phyloP scores from a whole-genome alignment of 2,888 invertebrate genomes.

The Cheilosia soror region DNA sequence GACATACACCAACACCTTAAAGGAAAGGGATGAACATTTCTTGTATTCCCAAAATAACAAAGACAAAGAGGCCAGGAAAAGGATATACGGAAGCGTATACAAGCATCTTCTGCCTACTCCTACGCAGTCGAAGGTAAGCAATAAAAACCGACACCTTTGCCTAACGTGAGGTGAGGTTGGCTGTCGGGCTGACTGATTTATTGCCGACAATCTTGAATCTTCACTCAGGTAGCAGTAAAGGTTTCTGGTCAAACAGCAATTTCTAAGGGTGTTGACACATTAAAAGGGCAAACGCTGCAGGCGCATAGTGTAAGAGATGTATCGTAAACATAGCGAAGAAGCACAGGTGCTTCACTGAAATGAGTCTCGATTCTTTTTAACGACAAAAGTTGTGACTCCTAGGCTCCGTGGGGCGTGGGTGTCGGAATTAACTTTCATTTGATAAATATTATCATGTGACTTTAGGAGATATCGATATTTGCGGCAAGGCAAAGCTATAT shows the following conservation, averaged over 20 bases:
- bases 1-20: not conserved
- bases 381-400: conserved; percentile 29
- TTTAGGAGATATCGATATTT: conserved; percentile 6
- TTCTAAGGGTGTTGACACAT: conserved; percentile 43
- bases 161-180: conserved; percentile 39
- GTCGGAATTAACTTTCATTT: conserved; percentile 34
- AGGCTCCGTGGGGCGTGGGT: not conserved
- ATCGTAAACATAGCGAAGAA: conserved; percentile 19
- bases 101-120: conserved; percentile 12
- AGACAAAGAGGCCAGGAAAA: not conserved
- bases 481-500: not conserved
- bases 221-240: conserved; percentile 1
- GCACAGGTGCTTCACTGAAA: conserved; percentile 40
- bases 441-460: conserved; percentile 48
- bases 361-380: conserved; percentile 16
- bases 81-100: conserved; percentile 26
- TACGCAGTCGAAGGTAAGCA: conserved; percentile 61
- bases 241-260: conserved; percentile 68
- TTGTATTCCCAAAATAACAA: not conserved
- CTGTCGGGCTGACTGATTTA: conserved; percentile 71
- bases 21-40: not conserved
- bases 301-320: not conserved
- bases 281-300: not conserved
- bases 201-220: conserved; percentile 54
- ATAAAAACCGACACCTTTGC: conserved; percentile 68